Percentiles rank a stretch among this genome's conserved stretches.
Conservation (phyloP, 2,888 invertebrate genomes). For the Monopis laevigella region DNA sequence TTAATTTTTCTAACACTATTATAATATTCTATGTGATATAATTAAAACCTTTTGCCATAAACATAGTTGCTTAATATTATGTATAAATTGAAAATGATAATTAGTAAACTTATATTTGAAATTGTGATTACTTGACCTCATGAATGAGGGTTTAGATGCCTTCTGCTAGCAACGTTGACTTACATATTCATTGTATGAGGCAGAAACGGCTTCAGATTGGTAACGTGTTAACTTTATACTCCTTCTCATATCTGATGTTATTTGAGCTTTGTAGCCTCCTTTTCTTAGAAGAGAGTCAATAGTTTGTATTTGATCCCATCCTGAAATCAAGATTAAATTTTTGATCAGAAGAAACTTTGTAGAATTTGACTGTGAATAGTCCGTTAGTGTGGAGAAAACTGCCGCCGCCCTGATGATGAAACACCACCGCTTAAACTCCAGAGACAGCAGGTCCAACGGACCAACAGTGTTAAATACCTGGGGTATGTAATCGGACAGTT, state of each 20-base stretch:
- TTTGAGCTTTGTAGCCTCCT: conserved; percentile 93
- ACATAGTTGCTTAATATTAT: conserved; percentile 12
- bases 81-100: conserved; percentile 21
- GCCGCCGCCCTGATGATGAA: too few relatives aligned
- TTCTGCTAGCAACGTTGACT: conserved; percentile 79
- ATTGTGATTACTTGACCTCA: conserved; percentile 18
- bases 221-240: conserved; percentile 95
- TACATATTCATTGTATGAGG: conserved; percentile 86
- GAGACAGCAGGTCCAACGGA: too few relatives aligned
- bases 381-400: too few relatives aligned
- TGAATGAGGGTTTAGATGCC: conserved; percentile 46
- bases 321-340: conserved; percentile 56
- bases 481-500: too few relatives aligned
- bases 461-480: too few relatives aligned
- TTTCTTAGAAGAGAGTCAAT: conserved; percentile 97
- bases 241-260: conserved; percentile 87
- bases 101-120: too few relatives aligned
- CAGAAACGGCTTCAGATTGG: conserved; percentile 94
- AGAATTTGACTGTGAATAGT: too few relatives aligned
- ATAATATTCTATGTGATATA: too few relatives aligned
- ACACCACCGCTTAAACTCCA: too few relatives aligned
- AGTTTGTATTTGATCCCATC: conserved; percentile 98
- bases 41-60: conserved; percentile 37
- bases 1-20: too few relatives aligned
- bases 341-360: too few relatives aligned